Conservation (phyloP, 2,888 invertebrate species). For the Coremacera marginata region DNA sequence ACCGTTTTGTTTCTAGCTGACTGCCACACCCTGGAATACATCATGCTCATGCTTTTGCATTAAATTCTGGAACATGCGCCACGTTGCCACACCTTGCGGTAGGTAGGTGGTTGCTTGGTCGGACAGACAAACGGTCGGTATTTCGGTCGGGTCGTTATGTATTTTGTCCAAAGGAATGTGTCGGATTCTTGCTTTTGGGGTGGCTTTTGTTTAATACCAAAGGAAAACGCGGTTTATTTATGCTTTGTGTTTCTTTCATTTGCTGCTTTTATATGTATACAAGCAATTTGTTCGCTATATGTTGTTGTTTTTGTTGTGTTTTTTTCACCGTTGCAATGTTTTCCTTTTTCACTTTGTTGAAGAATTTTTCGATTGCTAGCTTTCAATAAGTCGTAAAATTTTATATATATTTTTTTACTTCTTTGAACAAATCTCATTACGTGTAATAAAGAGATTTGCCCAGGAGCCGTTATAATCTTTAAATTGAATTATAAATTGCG, state of each 20-base stretch:
- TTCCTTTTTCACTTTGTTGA: not conserved
- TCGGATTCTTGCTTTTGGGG: not conserved
- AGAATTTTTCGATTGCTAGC: too few relatives aligned
- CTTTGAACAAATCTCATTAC: too few relatives aligned
- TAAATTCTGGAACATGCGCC: constrained; percentile 16
- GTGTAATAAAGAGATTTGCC: too few relatives aligned
- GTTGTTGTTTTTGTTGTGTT: not conserved
- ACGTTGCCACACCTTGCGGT: constrained; percentile 41
- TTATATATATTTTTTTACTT: too few relatives aligned
- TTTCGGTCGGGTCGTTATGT: not conserved
- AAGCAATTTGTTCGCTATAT: not conserved
- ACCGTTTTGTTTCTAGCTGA: not conserved
- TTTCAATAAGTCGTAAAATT: too few relatives aligned
- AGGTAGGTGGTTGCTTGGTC: not conserved
- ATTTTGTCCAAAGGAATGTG: not conserved
- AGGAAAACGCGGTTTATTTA: not conserved
- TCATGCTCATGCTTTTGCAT: not conserved
- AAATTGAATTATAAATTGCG: too few relatives aligned
- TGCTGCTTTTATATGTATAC: not conserved
- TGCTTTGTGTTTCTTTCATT: not conserved
- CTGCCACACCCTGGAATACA: constrained; percentile 35
- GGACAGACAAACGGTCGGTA: not conserved
- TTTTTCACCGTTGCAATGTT: not conserved
- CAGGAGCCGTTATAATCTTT: too few relatives aligned
- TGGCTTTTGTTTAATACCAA: not conserved